A percentile compares a stretch with the other conserved stretches of the same genome.
Evolutionary conservation across 1,140 invertebrate species (phyloP).

Genomic region (Ostrea edulis): DNA sequence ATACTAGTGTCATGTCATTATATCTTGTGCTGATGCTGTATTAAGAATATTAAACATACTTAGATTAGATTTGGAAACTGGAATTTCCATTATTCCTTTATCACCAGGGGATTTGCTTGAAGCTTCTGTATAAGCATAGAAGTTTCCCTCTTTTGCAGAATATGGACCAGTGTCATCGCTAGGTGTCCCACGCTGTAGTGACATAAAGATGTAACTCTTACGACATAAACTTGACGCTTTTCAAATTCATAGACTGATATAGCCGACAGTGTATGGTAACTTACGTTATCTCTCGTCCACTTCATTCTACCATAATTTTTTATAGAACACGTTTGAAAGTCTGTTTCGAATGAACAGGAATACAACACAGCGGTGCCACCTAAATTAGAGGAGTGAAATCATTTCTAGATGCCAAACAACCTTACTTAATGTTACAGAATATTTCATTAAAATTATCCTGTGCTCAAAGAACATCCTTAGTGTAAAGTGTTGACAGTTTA

Average conservation of each 20-base stretch:
- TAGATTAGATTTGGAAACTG: neutral
- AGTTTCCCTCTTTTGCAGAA: neutral
- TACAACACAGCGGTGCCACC: neutral
- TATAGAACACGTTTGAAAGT: neutral
- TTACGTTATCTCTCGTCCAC: neutral
- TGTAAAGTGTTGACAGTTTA: too few relatives aligned
- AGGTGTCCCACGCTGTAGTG: neutral
- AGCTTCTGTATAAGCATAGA: slow-evolving; percentile 7
- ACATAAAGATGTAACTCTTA: neutral
- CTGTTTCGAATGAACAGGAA: slow-evolving; percentile 8
- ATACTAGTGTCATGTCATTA: too few relatives aligned
- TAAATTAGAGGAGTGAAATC: neutral
- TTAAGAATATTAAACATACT: neutral
- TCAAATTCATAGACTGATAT: neutral
- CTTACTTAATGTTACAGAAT: too few relatives aligned
- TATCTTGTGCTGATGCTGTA: too few relatives aligned
- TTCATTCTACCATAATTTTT: slow-evolving; percentile 23
- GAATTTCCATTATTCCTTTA: slow-evolving; percentile 14
- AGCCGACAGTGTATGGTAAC: neutral
- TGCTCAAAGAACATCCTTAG: too few relatives aligned
- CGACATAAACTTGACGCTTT: neutral
- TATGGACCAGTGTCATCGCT: neutral
- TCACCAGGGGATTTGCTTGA: neutral
- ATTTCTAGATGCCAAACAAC: too few relatives aligned
- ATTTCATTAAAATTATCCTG: too few relatives aligned